phyloP scores from a whole-genome alignment of 2,113 vertebrate genomes.

The Thryonomys swinderianus region DNA sequence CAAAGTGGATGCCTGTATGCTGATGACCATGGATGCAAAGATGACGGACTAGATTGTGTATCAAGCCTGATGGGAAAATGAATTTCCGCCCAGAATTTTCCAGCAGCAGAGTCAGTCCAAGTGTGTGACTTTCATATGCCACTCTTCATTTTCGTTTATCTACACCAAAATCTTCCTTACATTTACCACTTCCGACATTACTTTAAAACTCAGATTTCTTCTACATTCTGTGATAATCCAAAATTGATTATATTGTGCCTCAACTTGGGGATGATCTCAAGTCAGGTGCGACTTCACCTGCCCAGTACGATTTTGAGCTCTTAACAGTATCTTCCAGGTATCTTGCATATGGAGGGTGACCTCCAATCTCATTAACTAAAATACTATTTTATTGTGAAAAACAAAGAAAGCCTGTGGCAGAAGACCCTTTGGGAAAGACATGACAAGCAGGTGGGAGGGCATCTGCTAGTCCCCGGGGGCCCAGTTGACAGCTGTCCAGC shows the following conservation, averaged over 20 bases:
- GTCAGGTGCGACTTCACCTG: background rate
- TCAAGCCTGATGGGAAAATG: background rate
- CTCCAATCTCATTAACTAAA: background rate
- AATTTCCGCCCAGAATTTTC: background rate
- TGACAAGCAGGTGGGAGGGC: background rate
- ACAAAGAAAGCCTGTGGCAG: background rate
- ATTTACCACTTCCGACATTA: background rate
- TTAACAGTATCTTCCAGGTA: background rate
- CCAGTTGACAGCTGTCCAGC: background rate
- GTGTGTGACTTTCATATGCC: background rate
- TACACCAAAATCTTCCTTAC: background rate
- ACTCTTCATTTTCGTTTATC: background rate
- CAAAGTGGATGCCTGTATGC: background rate
- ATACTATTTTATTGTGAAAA: background rate
- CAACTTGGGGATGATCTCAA: background rate
- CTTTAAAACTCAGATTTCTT: background rate
- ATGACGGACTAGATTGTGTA: background rate
- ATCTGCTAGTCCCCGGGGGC: background rate
- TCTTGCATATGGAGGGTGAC: background rate
- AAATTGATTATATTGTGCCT: background rate
- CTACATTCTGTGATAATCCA: background rate
- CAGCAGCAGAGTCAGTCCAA: background rate
- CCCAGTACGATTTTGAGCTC: background rate
- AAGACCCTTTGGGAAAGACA: conserved; percentile 20
- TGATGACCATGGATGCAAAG: background rate